These are phyloP conservation scores for Tragelaphus strepsiceros DNA, from an alignment of 2,113 vertebrate species.

Conservation along the genomic window DNA sequence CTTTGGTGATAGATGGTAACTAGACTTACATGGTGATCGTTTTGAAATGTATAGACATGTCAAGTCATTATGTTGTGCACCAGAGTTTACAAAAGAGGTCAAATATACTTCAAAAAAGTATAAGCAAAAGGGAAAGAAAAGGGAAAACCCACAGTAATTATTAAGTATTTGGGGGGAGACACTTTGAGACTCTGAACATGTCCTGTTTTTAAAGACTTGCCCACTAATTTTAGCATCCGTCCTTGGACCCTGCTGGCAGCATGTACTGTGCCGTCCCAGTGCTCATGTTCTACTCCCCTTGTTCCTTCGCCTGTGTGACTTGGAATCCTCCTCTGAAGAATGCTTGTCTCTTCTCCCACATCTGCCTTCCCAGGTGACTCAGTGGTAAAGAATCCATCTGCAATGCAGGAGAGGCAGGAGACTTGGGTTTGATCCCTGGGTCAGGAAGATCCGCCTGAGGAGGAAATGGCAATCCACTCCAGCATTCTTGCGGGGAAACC, in stretches of 20 bases:
- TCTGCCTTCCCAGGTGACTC: background rate
- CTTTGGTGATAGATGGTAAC: background rate
- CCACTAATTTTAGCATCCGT: background rate
- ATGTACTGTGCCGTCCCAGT: background rate
- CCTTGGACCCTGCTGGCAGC: background rate
- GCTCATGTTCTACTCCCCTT: background rate
- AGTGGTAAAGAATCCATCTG: background rate
- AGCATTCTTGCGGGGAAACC: background rate
- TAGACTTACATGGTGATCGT: background rate
- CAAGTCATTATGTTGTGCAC: background rate
- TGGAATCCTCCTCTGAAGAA: background rate
- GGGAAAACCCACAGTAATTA: background rate
- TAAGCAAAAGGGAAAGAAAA: background rate
- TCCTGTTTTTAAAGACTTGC: background rate
- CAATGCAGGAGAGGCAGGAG: background rate
- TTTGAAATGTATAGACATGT: background rate
- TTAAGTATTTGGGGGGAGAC: background rate
- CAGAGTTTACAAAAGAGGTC: background rate
- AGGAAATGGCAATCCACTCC: background rate
- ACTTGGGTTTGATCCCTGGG: background rate
- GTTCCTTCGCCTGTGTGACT: background rate
- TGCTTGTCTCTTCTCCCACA: background rate
- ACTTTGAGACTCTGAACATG: background rate
- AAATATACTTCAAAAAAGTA: background rate
- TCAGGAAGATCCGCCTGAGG: background rate